Base-by-base conservation (phyloP, 2,888 invertebrate species). In the Lasioglossum figueresi region DNA sequence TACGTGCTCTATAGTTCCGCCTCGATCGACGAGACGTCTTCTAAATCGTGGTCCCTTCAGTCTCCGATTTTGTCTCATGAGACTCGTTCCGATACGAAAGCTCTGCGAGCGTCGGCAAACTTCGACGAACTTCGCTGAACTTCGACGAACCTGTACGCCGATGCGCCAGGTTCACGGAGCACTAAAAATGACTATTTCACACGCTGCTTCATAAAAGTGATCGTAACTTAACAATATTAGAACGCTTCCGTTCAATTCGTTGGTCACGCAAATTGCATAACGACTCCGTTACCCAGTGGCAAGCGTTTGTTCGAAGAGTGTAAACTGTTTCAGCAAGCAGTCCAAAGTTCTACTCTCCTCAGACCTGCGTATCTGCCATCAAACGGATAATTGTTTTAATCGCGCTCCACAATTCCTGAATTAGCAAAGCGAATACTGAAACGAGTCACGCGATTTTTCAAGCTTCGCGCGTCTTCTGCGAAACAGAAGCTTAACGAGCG, bases 1-100 rank as follows among this genome's bases (percentile, higher is more conserved):
- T 93, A 92, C 91, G 87, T 82, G 89, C 84, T 86, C 85, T 83
- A 81, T 66, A 76, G 40, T 74, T 59, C 76, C 68, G 19, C n/a
- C 66, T 63, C 80, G 81, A 81, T 79, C 52, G 76, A 85, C 68
- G 66, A 70, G 83, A 81, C 52, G 56, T 68, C 31, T 63, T 72
- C 40, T 52, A 79, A 75, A 76, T 48, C 31, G 23, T 5, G 23
- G 10, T 70, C 76, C 77, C 70, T 59, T 43, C 72, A 37, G 56
- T 43, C 43, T 52, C 16, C 56, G 66, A 79, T 87, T 77, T 34
- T 45, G 34, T 4, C 4, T n/a, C 6, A 40, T 16, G 4, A 1
- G 2, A 43, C 19, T 5, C 10, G n/a, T 16, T n/a, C 2, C 0
- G 48, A 48, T n/a, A 3, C 14, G 37, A 48, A 63, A 27, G 14